Base-by-base conservation (phyloP, 2,113 vertebrate species). In the Circaetus cinerascens region DNA sequence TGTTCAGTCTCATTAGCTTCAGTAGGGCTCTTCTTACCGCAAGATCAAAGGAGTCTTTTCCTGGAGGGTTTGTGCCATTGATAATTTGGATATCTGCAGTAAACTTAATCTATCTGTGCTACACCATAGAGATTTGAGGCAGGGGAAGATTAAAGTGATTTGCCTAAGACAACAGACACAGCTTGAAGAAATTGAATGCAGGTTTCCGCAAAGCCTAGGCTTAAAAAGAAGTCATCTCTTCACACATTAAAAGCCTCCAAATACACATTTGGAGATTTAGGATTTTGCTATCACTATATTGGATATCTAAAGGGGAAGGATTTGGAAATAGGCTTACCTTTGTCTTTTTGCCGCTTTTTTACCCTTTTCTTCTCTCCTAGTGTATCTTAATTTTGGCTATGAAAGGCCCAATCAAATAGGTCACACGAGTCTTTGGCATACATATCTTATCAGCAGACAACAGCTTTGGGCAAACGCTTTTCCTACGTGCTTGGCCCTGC, bases 81-180 rank as follows among this genome's bases (percentile, higher is more conserved):
- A 91, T 96, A 96, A 96, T 90, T 90, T 91, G 84, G 93, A 26
- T 93, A 97, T 95, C 89, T 96, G 80, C 81, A 85, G 71, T 94
- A 91, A 93, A 95, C 71, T 93, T 93, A 94, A 96, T 94, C 94
- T 93, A 83, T 96, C 89, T 76, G 91, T 22, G 67, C 84, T 94
- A 62, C 53, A 59, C 93, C 53, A 59, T 12, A 38, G 91, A 93
- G 89, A 95, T 73, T 93, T 82, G 91, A 95, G 62, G 77, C 84
- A 73, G 57, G 50, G 74, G n/a, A 86, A 97, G 89, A 95, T 97
- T 97, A 96, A 93, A 97, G 87, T 26, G 93, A 95, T 97, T 96
- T 95, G 93, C 95, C 50, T 93, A 88, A 90, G 75, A 97, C 87
- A 95, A 96, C 69, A 96, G 87, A 56, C 0, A 0, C 57, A 66